Base-by-base conservation (phyloP, 37 sponge, comb jelly and placozoan species). In the Axinella damicornis region DNA sequence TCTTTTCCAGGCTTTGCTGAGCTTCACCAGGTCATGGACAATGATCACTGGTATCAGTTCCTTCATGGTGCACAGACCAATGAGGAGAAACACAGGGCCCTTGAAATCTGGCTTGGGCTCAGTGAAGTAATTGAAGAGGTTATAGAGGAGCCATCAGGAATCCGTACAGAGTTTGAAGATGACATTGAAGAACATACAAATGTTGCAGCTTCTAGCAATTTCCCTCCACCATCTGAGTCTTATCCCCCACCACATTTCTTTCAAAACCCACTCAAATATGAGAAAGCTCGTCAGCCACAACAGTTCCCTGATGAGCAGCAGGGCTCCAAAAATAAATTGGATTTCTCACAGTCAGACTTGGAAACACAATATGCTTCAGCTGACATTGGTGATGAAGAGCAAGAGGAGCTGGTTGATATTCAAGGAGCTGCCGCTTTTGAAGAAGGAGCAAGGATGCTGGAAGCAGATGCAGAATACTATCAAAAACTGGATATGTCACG, bases 401-500 rank as follows among this genome's bases (percentile, higher is more conserved):
- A 76, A 11, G 57, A 31, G 30, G 77, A 56, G n/a, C 37, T 73
- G 12, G 71, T 90, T 69, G 81, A 83, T 12, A 73, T 90, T 34
- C 41, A 73, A 73, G 86, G 81, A 35, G 95, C 88, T 65, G 85
- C 78, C 24, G 77, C 22, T 25, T 53, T 82, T 70, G 95, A 87
- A 61, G 69, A 91, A 53, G 80, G 83, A 0, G 36, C 61, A 16
- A 74, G 87, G 40, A 61, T 57, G 28, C 54, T 87, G 22, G 73
- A 67, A 4, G 57, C 61, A 24, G 83, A 81, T 57, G 34, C 57
- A 0, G 76, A 76, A 31, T 57, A 52, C 30, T 76, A 30, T 67
- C 2, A 67, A 67, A 28, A 2, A 67, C 5, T 67, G 28, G 19
- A 67, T 19, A 30, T 30, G 12, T 25, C 63, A 22, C 11, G 25